Evolutionary conservation across 1,140 invertebrate genomes (phyloP).

Genomic region (Ips nitidus): DNA sequence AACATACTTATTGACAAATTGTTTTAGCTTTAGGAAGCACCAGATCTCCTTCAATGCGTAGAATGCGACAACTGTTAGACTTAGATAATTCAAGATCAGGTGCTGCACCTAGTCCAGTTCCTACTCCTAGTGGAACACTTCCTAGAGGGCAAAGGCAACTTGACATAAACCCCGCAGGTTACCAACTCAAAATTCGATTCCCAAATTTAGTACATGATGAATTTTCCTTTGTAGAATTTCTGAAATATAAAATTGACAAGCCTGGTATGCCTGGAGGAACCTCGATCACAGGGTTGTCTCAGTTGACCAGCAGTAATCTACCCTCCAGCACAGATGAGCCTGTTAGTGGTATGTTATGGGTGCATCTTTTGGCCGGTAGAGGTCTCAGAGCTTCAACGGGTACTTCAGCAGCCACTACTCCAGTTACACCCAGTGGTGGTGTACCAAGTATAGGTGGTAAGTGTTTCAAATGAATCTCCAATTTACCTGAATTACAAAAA

Average conservation of each 20-base stretch:
- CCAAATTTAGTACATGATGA: neutral
- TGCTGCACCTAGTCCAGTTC: constrained; percentile 65
- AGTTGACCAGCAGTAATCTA: constrained; percentile 43
- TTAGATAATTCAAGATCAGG: constrained; percentile 61
- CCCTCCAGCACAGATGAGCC: constrained; percentile 59
- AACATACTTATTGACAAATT: neutral
- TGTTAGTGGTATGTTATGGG: constrained; percentile 87
- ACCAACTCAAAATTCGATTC: constrained; percentile 14
- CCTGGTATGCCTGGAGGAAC: constrained; percentile 57
- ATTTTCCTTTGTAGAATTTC: constrained; percentile 67
- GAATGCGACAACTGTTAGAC: constrained; percentile 78
- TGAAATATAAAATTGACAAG: constrained; percentile 90
- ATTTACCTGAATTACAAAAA: neutral
- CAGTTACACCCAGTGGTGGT: constrained; percentile 62
- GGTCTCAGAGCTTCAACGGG: constrained; percentile 79
- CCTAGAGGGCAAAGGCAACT: constrained; percentile 72
- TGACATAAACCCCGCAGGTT: constrained; percentile 84
- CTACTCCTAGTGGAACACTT: constrained; percentile 73
- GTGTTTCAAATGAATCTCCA: neutral
- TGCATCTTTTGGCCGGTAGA: constrained; percentile 86
- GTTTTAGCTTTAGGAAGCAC: constrained; percentile 54
- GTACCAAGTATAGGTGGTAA: constrained; percentile 45
- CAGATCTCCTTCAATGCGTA: constrained; percentile 70
- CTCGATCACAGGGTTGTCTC: constrained; percentile 39
- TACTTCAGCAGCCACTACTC: constrained; percentile 64